These are phyloP conservation scores for Pogonocichla stellata DNA, from an alignment of 2,113 vertebrate species.

Conservation along the genomic window DNA sequence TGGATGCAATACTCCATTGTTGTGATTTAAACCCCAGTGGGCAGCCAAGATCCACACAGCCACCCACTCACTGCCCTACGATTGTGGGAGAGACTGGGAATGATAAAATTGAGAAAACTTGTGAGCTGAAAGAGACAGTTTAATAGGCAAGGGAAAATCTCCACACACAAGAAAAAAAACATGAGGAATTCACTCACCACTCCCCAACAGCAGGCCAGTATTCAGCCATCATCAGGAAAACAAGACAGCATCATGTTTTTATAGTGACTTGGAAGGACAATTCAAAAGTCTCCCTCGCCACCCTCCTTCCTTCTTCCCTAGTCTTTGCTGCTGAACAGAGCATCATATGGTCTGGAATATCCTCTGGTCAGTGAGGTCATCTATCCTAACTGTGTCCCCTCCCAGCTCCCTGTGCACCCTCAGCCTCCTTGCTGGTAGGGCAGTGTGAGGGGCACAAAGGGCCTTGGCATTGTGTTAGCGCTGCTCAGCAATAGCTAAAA, in stretches of 20 bases:
- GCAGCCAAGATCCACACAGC: not conserved
- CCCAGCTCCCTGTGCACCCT: not conserved
- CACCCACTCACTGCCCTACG: not conserved
- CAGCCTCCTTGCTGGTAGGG: not conserved
- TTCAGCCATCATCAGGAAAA: not conserved
- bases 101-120: not conserved
- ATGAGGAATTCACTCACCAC: not conserved
- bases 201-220: not conserved
- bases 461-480: rapidly evolving
- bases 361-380: no score
- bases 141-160: not conserved
- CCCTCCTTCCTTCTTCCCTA: not conserved
- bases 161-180: not conserved
- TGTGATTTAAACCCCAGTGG: not conserved
- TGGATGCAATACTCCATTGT: not conserved
- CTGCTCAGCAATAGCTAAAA: not conserved
- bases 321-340: not conserved
- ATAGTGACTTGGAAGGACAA: not conserved
- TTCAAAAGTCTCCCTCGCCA: rapidly evolving
- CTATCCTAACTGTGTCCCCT: not conserved
- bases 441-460: not conserved
- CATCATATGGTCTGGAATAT: rapidly evolving
- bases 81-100: rapidly evolving
- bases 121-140: not conserved
- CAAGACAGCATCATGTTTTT: rapidly evolving